These are phyloP conservation scores for Phycodurus eques DNA, from an alignment of 2,113 vertebrate species.

Conservation along the genomic window DNA sequence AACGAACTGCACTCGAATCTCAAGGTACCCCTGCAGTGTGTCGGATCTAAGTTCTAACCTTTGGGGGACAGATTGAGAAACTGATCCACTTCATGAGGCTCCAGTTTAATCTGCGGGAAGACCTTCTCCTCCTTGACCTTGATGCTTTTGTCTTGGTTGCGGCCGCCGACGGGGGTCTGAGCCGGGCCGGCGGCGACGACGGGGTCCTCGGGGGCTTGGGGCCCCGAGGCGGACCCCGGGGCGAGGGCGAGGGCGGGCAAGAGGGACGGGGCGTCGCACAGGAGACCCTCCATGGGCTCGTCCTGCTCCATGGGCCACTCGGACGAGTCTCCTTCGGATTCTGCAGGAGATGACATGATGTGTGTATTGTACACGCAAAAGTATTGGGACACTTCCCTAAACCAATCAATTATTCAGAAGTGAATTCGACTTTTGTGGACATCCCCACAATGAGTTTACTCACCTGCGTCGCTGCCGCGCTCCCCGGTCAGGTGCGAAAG, in stretches of 20 bases:
- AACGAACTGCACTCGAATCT: too few relatives aligned
- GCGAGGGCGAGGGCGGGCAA: constrained; percentile 82
- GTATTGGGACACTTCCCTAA: too few relatives aligned
- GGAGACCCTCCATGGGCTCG: constrained; percentile 78
- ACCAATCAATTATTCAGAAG: not conserved
- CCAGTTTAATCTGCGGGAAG: constrained; percentile 90
- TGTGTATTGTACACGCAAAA: too few relatives aligned
- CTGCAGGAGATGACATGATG: constrained; percentile 21
- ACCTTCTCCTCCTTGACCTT: constrained; percentile 80
- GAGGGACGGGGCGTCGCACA: constrained; percentile 79
- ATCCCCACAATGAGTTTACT: not conserved
- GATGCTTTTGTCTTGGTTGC: constrained; percentile 46
- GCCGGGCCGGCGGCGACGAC: constrained; percentile 37
- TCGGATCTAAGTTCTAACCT: constrained; percentile 50
- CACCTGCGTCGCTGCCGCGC: constrained; percentile 86
- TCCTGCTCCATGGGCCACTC: constrained; percentile 86
- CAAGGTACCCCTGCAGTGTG: not conserved
- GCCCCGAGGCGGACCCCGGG: constrained; percentile 55
- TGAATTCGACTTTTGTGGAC: not conserved
- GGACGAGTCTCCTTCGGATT: constrained; percentile 77
- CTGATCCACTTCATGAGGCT: constrained; percentile 98
- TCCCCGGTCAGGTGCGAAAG: constrained; percentile 83
- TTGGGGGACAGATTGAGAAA: constrained; percentile 94
- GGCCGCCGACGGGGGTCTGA: constrained; percentile 19
- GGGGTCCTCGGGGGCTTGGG: constrained; percentile 47